These are phyloP conservation scores for Rutpela maculata DNA, from an alignment of 2,888 invertebrate species.

Conservation along the genomic window DNA sequence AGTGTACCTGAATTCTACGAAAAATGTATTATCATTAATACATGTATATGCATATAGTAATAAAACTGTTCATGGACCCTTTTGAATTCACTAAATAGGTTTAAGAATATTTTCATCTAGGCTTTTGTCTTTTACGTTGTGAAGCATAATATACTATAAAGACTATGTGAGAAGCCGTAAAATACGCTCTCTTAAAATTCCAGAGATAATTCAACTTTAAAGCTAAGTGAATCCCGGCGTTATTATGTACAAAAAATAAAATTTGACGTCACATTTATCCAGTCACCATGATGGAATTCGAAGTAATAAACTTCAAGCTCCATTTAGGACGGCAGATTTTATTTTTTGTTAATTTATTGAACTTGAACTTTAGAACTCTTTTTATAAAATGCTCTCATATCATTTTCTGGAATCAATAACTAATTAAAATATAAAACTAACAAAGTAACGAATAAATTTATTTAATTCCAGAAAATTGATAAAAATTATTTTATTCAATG, in stretches of 20 bases:
- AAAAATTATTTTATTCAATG: too few relatives aligned
- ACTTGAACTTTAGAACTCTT: background rate
- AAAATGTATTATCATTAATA: conserved; percentile 1
- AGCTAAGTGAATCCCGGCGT: conserved; percentile 16
- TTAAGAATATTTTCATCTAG: background rate
- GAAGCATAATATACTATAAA: conserved; percentile 8
- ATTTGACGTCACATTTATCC: conserved; percentile 15
- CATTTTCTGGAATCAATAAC: too few relatives aligned
- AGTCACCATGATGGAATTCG: background rate
- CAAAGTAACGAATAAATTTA: too few relatives aligned
- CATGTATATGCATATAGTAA: background rate
- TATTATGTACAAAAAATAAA: conserved; percentile 18
- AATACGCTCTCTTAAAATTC: conserved; percentile 6
- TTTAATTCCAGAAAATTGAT: too few relatives aligned
- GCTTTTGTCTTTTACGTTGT: background rate
- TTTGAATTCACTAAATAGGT: background rate
- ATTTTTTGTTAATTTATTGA: background rate
- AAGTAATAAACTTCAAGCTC: background rate
- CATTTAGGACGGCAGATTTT: background rate
- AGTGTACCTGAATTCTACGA: too few relatives aligned
- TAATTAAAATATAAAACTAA: too few relatives aligned
- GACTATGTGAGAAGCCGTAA: conserved; percentile 5
- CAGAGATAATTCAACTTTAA: conserved; percentile 12
- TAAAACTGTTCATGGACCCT: background rate
- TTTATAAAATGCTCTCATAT: background rate